phyloP scores from a whole-genome alignment of 92 coral and sea anemone genomes.

The Epizoanthus ramosus region DNA sequence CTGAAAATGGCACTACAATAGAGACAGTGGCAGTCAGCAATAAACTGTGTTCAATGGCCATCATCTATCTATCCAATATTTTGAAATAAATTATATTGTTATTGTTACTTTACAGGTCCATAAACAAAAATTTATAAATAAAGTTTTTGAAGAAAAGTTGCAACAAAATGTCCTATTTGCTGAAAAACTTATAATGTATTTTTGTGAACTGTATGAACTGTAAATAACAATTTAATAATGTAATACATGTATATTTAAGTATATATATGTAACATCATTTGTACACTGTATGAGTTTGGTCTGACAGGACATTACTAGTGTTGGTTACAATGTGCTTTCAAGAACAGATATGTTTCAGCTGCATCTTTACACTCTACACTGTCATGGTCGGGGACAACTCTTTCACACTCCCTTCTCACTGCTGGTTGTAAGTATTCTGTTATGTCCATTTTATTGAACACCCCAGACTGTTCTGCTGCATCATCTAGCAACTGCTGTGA shows the following conservation, averaged over 20 bases:
- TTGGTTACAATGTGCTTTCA: slow-evolving; percentile 2
- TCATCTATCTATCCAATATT: slow-evolving; percentile 11
- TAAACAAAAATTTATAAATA: background rate
- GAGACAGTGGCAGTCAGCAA: slow-evolving; percentile 5
- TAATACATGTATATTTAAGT: slow-evolving; percentile 12
- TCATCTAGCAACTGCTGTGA: background rate
- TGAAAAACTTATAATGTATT: background rate
- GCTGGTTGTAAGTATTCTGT: background rate
- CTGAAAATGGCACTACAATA: background rate
- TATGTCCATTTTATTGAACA: background rate
- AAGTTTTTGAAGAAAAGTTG: background rate
- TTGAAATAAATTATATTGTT: background rate
- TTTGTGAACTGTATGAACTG: background rate
- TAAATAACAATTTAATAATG: slow-evolving; percentile 7
- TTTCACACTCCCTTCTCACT: background rate
- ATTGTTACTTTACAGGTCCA: slow-evolving; percentile 6
- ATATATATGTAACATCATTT: background rate
- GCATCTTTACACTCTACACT: slow-evolving; percentile 4
- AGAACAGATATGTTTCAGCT: slow-evolving; percentile 9
- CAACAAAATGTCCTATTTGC: slow-evolving; percentile 1
- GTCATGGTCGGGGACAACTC: background rate
- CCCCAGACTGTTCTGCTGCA: background rate
- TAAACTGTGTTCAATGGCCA: slow-evolving; percentile 12
- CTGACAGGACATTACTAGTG: background rate
- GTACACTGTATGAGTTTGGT: slow-evolving; percentile 9